A percentile compares a stretch with the other conserved stretches of the same genome.
phyloP scores from a whole-genome alignment of 2,888 invertebrate genomes.

The Glyphotaelius pellucidus region DNA sequence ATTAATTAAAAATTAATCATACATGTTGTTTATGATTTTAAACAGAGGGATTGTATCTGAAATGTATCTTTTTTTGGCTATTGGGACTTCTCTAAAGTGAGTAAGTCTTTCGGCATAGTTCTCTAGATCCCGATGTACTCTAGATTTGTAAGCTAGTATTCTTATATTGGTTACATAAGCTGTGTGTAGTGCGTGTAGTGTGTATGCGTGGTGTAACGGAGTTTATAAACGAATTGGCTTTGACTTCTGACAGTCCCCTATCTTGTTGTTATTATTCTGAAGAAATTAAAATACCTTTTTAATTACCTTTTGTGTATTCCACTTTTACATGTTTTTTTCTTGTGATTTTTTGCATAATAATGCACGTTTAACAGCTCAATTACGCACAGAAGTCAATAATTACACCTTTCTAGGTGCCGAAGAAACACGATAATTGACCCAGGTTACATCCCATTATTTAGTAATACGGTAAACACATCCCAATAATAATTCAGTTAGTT shows the following conservation, averaged over 20 bases:
- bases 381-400: background rate
- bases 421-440: background rate
- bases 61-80: too few species aligned
- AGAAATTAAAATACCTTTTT: background rate
- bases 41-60: too few species aligned
- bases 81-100: too few species aligned
- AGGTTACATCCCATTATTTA: background rate
- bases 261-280: background rate
- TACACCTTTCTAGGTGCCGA: background rate
- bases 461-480: background rate
- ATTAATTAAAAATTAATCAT: too few species aligned
- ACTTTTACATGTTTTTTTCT: background rate
- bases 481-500: background rate
- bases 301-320: background rate
- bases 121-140: too few species aligned
- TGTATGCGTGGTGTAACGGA: too few species aligned
- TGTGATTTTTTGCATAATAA: background rate
- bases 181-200: too few species aligned
- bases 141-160: too few species aligned
- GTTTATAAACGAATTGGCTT: too few species aligned
- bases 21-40: too few species aligned
- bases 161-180: too few species aligned
- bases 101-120: too few species aligned
- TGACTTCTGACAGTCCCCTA: background rate
- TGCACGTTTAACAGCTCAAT: background rate